Base-by-base conservation (phyloP, 2,113 vertebrate species). In the Mobula birostris region DNA sequence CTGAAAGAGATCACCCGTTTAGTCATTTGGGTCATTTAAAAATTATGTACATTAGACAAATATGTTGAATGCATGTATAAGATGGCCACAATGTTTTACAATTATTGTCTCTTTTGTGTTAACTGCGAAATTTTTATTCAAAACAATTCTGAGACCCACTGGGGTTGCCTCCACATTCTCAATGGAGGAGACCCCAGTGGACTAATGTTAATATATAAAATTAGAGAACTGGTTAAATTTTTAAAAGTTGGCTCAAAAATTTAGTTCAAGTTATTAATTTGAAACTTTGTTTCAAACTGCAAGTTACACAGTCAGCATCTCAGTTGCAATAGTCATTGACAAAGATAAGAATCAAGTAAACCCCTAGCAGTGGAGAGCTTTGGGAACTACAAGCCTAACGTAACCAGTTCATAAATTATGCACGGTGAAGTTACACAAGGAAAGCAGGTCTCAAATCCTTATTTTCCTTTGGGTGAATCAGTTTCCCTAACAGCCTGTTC, bases 1-100 rank as follows among this genome's bases (percentile, higher is more conserved):
- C 99, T 99, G 92, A 63, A 27, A 79, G 0, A 85, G 32, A 94
- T 92, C 3, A 8, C 19, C 61, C 72, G 8, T 24, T 72, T 27
- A 72, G 90, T 27, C 83, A 87, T 87, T 61, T 87, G 24, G 24
- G 48, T 27, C 82, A 58, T 40, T 56, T 48, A 56, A 48, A 83
- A 48, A 24, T 48, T 9, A 8, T 24, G 7, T 8, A 19, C 24
- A 19, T 21, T 85, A 85, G 40, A 56, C 82, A 85, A 85, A 82
- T 40, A 87, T 61, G 8, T 29, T 61, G 56, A 87, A 87, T 80
- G 32, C 0, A 27, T 88, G 56, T n/a, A 12, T 7, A 88, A n/a
- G 9, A 77, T 27, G 76, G 76, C 9, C 27, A 63, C 1, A 88
- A n/a, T 61, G 5, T 29, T 77, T 77, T 77, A 77, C 29, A 56